These are phyloP conservation scores for Echinometra lucunter DNA, from an alignment of 53 echinoderm and acorn worm species.

Conservation along the genomic window DNA sequence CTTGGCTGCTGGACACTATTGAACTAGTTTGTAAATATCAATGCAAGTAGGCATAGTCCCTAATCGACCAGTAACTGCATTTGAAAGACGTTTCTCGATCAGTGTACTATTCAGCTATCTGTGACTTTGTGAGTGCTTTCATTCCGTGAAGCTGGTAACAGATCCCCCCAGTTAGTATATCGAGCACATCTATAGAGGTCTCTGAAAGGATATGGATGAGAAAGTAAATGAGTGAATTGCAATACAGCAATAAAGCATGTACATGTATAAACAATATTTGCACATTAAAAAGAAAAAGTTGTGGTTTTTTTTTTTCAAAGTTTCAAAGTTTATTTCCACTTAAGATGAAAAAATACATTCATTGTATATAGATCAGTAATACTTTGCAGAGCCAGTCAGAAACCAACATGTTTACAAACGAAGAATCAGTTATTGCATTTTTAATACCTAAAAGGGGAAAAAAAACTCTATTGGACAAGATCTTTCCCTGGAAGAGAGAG, in stretches of 20 bases:
- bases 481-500: no score
- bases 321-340: no score
- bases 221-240: background rate
- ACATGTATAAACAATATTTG: background rate
- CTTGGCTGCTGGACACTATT: background rate
- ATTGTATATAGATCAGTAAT: no score
- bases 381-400: no score
- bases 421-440: no score
- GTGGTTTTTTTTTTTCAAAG: no score
- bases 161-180: conserved; percentile 84
- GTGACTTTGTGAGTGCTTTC: background rate
- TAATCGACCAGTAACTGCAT: background rate
- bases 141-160: conserved; percentile 74
- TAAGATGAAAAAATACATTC: no score
- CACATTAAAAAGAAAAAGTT: background rate
- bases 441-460: no score
- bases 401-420: no score
- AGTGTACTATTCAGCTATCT: background rate
- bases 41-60: background rate
- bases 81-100: background rate
- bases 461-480: no score
- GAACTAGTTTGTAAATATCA: background rate
- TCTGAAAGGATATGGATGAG: conserved; percentile 54
- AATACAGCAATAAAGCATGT: no score
- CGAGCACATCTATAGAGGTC: conserved; percentile 85